A percentile compares a stretch with the other conserved stretches of the same genome.
Conservation (phyloP, 2,888 invertebrate species). For the Aphodius sticticus region DNA sequence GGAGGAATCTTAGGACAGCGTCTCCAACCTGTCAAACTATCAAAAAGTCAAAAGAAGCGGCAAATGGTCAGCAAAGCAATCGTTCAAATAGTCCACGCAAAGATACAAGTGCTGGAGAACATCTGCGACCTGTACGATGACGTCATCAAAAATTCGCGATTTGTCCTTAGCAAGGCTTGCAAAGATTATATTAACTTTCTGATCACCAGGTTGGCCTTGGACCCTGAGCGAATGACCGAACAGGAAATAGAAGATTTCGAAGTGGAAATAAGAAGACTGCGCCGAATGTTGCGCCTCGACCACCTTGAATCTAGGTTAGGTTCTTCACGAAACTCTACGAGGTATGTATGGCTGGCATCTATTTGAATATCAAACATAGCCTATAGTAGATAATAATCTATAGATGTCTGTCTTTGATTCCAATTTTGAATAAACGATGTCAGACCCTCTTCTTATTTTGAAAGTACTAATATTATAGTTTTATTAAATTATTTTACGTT, state of each 20-base stretch:
- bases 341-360: constrained; percentile 5
- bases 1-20: neutral
- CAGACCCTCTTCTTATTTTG: no score
- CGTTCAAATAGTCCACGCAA: constrained; percentile 39
- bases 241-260: constrained; percentile 53
- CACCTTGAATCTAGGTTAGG: constrained; percentile 29
- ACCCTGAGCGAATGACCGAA: constrained; percentile 46
- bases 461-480: neutral
- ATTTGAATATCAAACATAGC: no score
- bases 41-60: constrained; percentile 24
- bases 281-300: constrained; percentile 48
- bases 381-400: no score
- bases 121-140: constrained; percentile 38
- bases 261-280: constrained; percentile 50
- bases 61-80: constrained; percentile 42
- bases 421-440: no score
- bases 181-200: constrained; percentile 43
- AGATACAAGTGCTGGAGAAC: constrained; percentile 45
- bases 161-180: neutral
- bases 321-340: constrained; percentile 26
- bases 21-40: constrained; percentile 33
- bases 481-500: neutral
- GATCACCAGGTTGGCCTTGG: constrained; percentile 38
- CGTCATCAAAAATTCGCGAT: constrained; percentile 20
- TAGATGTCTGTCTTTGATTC: no score